Evolutionary conservation across 2,797 vertebrate species (phyloP).

Genomic region (Myotis findleyi): DNA sequence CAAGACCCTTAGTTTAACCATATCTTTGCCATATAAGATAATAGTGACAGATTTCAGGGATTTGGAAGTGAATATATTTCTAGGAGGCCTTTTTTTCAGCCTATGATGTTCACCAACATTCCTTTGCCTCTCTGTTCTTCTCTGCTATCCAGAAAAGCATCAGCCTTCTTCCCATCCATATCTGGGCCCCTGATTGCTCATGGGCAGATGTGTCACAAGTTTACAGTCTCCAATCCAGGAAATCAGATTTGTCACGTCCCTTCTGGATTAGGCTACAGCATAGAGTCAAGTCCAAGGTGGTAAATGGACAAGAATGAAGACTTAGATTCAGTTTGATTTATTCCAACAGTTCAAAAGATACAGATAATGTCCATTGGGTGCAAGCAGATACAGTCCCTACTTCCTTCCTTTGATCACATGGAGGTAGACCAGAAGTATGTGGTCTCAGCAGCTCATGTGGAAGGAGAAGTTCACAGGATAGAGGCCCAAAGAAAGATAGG

Average conservation of each 20-base stretch:
- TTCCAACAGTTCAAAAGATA: not conserved
- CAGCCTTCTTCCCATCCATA: not conserved
- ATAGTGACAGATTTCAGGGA: not conserved
- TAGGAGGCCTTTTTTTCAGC: not conserved
- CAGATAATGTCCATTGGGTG: not conserved
- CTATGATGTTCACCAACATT: not conserved
- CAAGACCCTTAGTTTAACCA: not conserved
- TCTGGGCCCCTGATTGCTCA: not conserved
- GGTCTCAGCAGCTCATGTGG: not conserved
- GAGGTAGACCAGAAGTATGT: not conserved
- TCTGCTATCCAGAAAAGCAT: not conserved
- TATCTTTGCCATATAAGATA: not conserved
- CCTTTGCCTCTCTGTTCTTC: not conserved
- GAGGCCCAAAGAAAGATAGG: not conserved
- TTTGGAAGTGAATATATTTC: not conserved
- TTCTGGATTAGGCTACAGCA: not conserved
- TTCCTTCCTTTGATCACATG: not conserved
- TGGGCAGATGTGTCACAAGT: accelerated
- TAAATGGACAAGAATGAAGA: not conserved
- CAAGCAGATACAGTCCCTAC: not conserved
- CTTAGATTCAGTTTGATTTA: not conserved
- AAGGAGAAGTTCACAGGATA: not conserved
- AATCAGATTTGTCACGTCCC: not conserved
- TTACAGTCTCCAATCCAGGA: not conserved
- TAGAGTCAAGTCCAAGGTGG: not conserved